Base-by-base conservation (phyloP, 2,888 invertebrate genomes). In the Nasonia oneida region DNA sequence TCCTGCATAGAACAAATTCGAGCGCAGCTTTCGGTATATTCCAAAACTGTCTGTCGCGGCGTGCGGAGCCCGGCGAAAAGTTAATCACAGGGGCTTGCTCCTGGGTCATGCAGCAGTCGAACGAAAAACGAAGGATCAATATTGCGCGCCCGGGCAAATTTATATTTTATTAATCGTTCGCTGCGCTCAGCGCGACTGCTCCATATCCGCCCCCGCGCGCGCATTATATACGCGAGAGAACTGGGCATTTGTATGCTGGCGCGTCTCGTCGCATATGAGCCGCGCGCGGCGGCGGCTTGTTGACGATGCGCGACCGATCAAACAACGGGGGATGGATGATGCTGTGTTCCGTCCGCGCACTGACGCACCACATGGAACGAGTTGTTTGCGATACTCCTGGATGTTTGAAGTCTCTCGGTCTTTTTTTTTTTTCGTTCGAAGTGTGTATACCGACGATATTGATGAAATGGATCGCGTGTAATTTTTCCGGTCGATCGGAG, bases 111-210 rank as follows among this genome's bases (percentile, higher is more conserved):
- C 15, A 18, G 47, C 53, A 29, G 74, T 33, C 79, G 18, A 67
- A 47, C 70, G 47, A 79, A 79, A 79, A 79, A 79, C 37, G 50
- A n/a, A 70, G 47, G 79, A 79, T 70, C 79, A 70, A 79, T 79
- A 79, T 79, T 70, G 50, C 42, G 61, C 79, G 50, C 70, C 79
- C 50, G 70, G 67, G 67, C 70, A 79, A 79, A 79, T 79, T 50
- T 79, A 79, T 79, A 50, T 70, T 79, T 79, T 79, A 42, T 79
- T 75, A 73, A 73, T 73, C 42, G 73, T 64, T 10, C 42, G n/a
- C 61, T 12, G 39, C 33, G 53, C 39, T 70, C 29, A 29, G n/a
- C n/a, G 23, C 23, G 23, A 67, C 33, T 29, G 42, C 37, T 39
- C 37, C 42, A 8, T 61, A 8, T 61, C 57, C 57, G 1, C 29